Evolutionary conservation across 2,797 vertebrate genomes (phyloP), one percentile per base, ranked within the genome.

Genomic region (Lagocephalus sceleratus): DNA sequence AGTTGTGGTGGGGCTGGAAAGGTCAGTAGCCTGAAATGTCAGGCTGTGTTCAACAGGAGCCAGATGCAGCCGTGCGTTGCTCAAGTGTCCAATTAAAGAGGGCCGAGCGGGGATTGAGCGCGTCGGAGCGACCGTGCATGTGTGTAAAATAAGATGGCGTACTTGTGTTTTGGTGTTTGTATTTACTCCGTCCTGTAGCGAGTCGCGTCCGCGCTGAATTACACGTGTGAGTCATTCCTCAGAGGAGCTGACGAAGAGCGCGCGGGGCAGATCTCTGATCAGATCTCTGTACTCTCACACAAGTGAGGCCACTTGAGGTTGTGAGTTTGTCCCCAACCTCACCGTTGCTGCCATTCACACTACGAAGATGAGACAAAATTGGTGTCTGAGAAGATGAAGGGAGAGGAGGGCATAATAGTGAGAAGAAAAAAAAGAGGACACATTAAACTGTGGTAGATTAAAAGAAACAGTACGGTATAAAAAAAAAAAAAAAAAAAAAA

Each of bases 1-100:
- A 95, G 94, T 93, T 92, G 92, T 89, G 91, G 89, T 61, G 87
- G 91, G 90, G 90, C 92, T 93, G 92, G 93, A 98, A 98, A 98
- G 96, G 96, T 98, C 95, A 97, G 92, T 92, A 92, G 93, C 95
- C 94, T 94, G 93, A 98, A 98, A 98, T 97, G 96, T 98, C 96
- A 98, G 92, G 87, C 87, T 95, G 87, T 87, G 85, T 87, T 97
- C 95, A 97, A 94, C 94, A 93, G 91, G 60, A 94, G 88, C 92
- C 88, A 90, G 90, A 91, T 84, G 59, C 87, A 82, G 66, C 91
- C 92, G 91, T 90, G 90, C 89, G 84, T 88, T 84, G 90, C 85
- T 90, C 89, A 90, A 91, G 85, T 93, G 94, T 95, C 94, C 95
- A 98, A 98, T 98, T 98, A 98, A 95, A 93, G 92, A 86, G 85